Percentiles rank a stretch among this genome's conserved stretches.
Conservation (phyloP, 1,140 invertebrate genomes). For the Caenorhabditis latens region DNA sequence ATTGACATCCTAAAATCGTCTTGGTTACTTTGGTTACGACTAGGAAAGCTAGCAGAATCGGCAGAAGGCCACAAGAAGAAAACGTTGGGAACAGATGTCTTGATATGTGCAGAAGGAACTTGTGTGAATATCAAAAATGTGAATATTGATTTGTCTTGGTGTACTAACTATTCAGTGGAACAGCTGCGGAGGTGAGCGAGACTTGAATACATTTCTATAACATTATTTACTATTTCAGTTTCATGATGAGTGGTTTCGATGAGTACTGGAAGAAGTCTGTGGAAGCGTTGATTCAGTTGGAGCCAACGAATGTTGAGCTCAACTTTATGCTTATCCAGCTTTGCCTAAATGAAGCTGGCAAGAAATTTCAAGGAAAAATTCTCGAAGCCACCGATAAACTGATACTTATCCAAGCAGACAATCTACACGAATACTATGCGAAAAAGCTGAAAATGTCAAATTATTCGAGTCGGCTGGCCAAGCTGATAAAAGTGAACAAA, state of each 20-base stretch:
- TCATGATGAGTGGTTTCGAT: not conserved
- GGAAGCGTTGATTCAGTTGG: not conserved
- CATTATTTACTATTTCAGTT: no score
- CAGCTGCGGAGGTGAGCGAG: not conserved
- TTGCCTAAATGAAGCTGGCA: not conserved
- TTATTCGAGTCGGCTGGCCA: not conserved
- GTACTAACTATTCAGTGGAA: not conserved
- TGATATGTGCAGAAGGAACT: not conserved
- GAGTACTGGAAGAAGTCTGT: not conserved
- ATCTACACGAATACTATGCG: not conserved
- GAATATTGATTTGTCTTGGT: not conserved
- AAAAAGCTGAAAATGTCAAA: not conserved
- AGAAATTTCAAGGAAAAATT: not conserved
- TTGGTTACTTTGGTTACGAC: not conserved
- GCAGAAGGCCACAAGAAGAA: not conserved
- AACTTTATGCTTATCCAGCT: not conserved
- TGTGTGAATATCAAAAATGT: not conserved
- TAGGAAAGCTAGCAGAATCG: not conserved
- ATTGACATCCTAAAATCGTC: not conserved
- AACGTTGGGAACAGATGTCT: not conserved
- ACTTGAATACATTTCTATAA: no score
- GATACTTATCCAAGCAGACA: not conserved
- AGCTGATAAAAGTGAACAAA: not conserved
- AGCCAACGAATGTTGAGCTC: conserved; percentile 4
- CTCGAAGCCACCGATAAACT: not conserved